Percentiles rank a stretch among this genome's conserved stretches.
phyloP scores from a whole-genome alignment of 2,888 invertebrate species.

The Drosophila cognata region DNA sequence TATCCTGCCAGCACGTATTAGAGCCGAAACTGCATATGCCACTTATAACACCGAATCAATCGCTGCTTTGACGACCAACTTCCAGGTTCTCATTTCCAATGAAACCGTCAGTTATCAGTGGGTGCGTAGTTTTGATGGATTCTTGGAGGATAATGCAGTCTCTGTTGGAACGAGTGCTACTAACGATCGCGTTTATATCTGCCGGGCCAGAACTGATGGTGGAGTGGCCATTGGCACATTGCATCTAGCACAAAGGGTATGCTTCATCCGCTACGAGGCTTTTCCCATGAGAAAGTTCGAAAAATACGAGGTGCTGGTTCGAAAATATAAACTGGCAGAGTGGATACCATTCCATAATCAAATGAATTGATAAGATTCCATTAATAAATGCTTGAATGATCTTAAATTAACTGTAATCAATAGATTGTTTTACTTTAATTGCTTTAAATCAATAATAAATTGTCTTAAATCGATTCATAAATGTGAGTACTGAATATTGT shows the following conservation, averaged over 20 bases:
- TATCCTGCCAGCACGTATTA: slow-evolving; percentile 55
- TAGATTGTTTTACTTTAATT: no score
- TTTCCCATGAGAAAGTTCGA: slow-evolving; percentile 27
- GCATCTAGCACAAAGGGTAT: slow-evolving; percentile 21
- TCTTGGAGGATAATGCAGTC: slow-evolving; percentile 37
- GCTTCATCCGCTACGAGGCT: slow-evolving; percentile 42
- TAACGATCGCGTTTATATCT: slow-evolving; percentile 52
- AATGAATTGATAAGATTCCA: neutral
- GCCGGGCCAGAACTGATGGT: slow-evolving; percentile 42
- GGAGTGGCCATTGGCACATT: slow-evolving; percentile 45
- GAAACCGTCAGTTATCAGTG: slow-evolving; percentile 40
- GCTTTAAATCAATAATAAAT: no score
- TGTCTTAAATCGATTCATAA: no score
- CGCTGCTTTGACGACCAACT: no score
- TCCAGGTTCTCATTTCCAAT: slow-evolving; percentile 43
- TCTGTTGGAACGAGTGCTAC: slow-evolving; percentile 44
- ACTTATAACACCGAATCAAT: slow-evolving; percentile 25
- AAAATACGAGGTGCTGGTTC: slow-evolving; percentile 58
- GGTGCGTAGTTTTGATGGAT: slow-evolving; percentile 58
- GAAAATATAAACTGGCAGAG: neutral
- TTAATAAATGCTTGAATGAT: no score
- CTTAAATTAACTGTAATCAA: no score
- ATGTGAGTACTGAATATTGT: no score
- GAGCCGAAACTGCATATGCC: slow-evolving; percentile 41
- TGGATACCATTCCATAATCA: neutral